phyloP scores from a whole-genome alignment of 2,888 invertebrate species.

The Andrena marginata region DNA sequence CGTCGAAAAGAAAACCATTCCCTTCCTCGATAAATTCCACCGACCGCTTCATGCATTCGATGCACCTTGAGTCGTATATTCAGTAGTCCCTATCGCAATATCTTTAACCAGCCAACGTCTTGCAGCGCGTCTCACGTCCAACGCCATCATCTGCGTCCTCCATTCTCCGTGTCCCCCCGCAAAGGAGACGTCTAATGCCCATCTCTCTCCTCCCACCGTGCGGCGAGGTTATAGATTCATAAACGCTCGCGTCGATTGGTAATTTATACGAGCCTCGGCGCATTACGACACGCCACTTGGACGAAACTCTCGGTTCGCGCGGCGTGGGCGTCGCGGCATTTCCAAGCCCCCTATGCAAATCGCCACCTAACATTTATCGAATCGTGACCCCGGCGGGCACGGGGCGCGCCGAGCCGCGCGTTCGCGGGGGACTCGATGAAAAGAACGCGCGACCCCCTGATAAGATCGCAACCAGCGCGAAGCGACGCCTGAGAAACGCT shows the following conservation, averaged over 20 bases:
- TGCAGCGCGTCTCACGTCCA: neutral
- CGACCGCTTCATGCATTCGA: slow-evolving; percentile 5
- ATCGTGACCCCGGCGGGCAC: slow-evolving; percentile 52
- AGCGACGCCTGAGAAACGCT: slow-evolving; percentile 2
- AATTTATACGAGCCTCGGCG: slow-evolving; percentile 54
- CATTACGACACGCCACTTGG: slow-evolving; percentile 33
- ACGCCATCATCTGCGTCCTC: neutral
- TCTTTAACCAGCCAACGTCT: slow-evolving; percentile 1
- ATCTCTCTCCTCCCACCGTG: neutral
- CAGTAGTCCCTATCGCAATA: slow-evolving; percentile 1
- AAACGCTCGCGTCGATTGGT: slow-evolving; percentile 41
- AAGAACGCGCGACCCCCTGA: neutral
- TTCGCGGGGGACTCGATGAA: slow-evolving; percentile 17
- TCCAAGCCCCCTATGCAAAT: slow-evolving; percentile 50
- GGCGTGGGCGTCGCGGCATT: slow-evolving; percentile 60
- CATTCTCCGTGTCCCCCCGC: neutral
- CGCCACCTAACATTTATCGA: slow-evolving; percentile 63
- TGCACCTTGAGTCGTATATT: neutral
- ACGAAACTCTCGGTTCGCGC: slow-evolving; percentile 26
- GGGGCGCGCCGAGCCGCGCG: slow-evolving; percentile 38
- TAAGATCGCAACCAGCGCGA: slow-evolving; percentile 43
- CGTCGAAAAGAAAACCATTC: neutral
- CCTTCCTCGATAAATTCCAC: neutral
- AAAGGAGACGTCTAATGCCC: slow-evolving; percentile 1
- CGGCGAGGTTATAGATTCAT: slow-evolving; percentile 26